Evolutionary conservation across 2,797 vertebrate genomes (phyloP).

Genomic region (Molossus molossus): DNA sequence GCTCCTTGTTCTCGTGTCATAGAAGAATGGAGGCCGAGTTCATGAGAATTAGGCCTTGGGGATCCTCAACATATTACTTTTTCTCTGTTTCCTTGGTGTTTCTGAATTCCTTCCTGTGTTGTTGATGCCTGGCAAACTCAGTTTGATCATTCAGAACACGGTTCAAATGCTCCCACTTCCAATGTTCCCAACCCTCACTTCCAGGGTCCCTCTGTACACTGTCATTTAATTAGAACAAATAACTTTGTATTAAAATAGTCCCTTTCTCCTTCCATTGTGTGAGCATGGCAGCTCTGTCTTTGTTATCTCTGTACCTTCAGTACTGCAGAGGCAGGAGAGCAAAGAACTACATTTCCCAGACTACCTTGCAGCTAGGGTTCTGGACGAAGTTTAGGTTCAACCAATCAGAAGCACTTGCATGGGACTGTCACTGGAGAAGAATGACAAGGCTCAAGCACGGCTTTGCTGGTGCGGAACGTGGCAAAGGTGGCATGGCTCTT

Average conservation of each 20-base stretch:
- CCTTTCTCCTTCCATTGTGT: not conserved
- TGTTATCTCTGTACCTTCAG: not conserved
- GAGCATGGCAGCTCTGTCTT: not conserved
- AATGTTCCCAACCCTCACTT: not conserved
- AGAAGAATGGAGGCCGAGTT: constrained; percentile 43
- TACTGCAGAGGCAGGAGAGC: not conserved
- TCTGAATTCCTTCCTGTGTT: not conserved
- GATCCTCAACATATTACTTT: not conserved
- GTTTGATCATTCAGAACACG: not conserved
- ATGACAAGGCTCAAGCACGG: not conserved
- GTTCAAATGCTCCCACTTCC: not conserved
- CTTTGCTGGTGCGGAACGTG: not conserved
- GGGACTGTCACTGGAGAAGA: not conserved
- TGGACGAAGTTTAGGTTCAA: not conserved
- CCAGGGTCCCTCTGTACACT: not conserved
- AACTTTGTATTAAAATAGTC: not conserved
- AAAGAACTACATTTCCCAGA: constrained; percentile 64
- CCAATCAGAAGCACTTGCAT: not conserved
- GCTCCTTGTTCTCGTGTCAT: not conserved
- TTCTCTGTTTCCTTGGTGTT: not conserved
- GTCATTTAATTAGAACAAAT: constrained; percentile 34
- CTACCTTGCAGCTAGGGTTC: constrained; percentile 45
- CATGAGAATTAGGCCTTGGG: not conserved
- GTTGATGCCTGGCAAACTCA: constrained; percentile 55
- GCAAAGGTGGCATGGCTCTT: not conserved